Evolutionary conservation across 2,797 vertebrate genomes (phyloP).

Genomic region (Discoglossus pictus): DNA sequence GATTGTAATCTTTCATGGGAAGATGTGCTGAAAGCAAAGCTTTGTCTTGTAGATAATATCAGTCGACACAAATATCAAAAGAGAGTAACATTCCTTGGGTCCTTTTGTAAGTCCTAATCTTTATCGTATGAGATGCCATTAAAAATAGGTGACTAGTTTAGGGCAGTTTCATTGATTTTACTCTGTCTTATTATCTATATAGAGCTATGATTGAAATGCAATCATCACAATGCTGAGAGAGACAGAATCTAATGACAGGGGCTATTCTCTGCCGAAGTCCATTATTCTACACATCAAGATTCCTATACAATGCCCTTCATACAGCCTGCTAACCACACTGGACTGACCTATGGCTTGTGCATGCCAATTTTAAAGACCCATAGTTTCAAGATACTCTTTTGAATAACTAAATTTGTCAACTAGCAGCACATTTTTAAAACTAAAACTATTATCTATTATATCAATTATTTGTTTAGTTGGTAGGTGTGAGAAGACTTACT

Average conservation of each 20-base stretch:
- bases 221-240: slow-evolving; percentile 32
- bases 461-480: too few relatives aligned
- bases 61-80: slow-evolving; percentile 57
- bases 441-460: too few relatives aligned
- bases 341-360: too few relatives aligned
- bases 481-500: too few relatives aligned
- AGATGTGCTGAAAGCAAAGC: slow-evolving; percentile 62
- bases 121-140: slow-evolving; percentile 54
- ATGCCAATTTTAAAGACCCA: too few relatives aligned
- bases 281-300: background rate
- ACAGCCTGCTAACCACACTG: too few relatives aligned
- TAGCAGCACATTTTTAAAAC: too few relatives aligned
- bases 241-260: slow-evolving; percentile 7
- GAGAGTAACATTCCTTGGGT: slow-evolving; percentile 52
- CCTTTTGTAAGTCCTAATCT: slow-evolving; percentile 60
- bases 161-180: slow-evolving; percentile 50
- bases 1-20: slow-evolving; percentile 66
- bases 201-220: slow-evolving; percentile 53
- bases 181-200: slow-evolving; percentile 53
- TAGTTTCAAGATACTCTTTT: too few relatives aligned
- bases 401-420: too few relatives aligned
- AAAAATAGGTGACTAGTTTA: slow-evolving; percentile 56
- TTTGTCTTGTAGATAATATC: slow-evolving; percentile 66
- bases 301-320: too few relatives aligned
- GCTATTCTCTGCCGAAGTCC: background rate